Conservation (phyloP, 2,888 invertebrate species). For the Helleia helle region DNA sequence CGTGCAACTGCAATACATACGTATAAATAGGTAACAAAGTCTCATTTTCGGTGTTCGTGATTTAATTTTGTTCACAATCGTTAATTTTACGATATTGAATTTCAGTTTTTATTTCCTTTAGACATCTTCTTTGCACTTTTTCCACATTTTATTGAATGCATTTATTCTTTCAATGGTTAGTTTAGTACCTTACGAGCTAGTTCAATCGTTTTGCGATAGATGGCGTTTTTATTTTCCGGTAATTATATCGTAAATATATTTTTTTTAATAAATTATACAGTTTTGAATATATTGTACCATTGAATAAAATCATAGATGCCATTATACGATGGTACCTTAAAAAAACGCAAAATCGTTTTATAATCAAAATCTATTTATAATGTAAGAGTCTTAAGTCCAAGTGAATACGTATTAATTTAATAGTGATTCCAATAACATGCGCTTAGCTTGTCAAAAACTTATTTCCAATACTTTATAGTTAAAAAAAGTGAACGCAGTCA, state of each 20-base stretch:
- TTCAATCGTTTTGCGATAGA: constrained; percentile 47
- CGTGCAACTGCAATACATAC: constrained; percentile 25
- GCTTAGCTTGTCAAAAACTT: no score
- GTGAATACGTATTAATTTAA: no score
- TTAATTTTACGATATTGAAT: neutral
- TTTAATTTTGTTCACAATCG: neutral
- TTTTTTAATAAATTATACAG: neutral
- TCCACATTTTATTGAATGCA: constrained; percentile 2
- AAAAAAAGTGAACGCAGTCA: constrained; percentile 38
- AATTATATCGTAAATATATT: no score
- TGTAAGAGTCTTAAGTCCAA: no score
- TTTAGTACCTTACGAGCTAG: constrained; percentile 33
- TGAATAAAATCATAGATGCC: no score
- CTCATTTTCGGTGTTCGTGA: neutral
- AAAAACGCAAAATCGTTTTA: no score
- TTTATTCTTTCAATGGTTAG: neutral
- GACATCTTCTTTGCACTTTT: neutral
- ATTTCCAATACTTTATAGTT: no score
- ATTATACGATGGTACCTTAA: no score
- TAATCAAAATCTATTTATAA: no score
- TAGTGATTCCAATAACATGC: no score
- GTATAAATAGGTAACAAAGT: constrained; percentile 10
- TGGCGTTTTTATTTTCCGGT: constrained; percentile 51
- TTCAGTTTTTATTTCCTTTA: neutral
- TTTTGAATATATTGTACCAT: no score